A percentile compares a stretch with the other conserved stretches of the same genome.
Conservation (phyloP, 2,797 vertebrate genomes). For the Sebastes elongatus region DNA sequence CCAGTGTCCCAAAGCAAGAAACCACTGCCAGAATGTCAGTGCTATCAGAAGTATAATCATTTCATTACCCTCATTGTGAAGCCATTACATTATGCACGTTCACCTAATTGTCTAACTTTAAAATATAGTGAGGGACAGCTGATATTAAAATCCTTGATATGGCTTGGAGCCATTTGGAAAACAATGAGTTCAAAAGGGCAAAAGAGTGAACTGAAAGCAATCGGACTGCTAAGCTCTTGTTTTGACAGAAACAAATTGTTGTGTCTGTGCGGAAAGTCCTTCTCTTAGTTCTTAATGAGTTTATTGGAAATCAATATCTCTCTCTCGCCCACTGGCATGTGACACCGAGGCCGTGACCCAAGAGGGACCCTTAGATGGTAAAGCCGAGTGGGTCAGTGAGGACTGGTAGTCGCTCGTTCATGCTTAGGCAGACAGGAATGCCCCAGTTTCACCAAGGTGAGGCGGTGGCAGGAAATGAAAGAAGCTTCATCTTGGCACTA, state of each 20-base stretch:
- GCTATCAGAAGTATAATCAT: not conserved
- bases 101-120: not conserved
- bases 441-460: constrained; percentile 41
- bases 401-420: constrained; percentile 15
- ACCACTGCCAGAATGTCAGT: not conserved
- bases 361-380: constrained; percentile 25
- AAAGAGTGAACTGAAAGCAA: constrained; percentile 36
- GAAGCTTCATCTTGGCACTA: not conserved
- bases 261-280: constrained; percentile 40
- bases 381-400: constrained; percentile 41
- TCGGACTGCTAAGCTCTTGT: constrained; percentile 46
- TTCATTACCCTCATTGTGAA: not conserved
- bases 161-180: constrained; percentile 13
- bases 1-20: constrained; percentile 21
- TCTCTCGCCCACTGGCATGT: constrained; percentile 57
- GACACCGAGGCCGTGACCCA: constrained; percentile 59
- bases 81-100: not conserved
- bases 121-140: not conserved
- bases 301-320: constrained; percentile 74
- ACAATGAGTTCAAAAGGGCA: constrained; percentile 35
- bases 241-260: constrained; percentile 68
- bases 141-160: not conserved
- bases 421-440: constrained; percentile 43
- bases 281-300: constrained; percentile 66
- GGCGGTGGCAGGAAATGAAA: constrained; percentile 19